Base-by-base conservation (phyloP, 2,888 invertebrate genomes). In the Idaea dimidiata region DNA sequence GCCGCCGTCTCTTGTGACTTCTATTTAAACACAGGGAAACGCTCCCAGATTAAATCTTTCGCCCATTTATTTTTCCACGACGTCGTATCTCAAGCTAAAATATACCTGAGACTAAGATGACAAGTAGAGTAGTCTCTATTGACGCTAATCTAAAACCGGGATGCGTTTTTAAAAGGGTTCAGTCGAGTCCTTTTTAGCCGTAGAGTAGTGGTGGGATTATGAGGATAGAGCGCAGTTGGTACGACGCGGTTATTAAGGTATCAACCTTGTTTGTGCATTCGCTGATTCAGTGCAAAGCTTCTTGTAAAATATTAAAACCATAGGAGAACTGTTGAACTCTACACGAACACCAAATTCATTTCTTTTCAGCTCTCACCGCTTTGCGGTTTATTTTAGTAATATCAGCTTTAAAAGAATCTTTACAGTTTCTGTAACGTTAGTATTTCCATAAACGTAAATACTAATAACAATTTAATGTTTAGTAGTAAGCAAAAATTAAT, bases 21-120 rank as follows among this genome's bases (percentile, higher is more conserved):
- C 86, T 89, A 85, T 91, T 90, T 91, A 90, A 90, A 90, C 83
- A 88, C 85, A 86, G 81, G 83, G 81, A 87, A 88, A 88, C 86
- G 84, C 81, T 89, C 84, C 83, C 83, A 86, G 89, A 90, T 91
- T 89, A 86, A 89, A 88, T 87, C 84, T 86, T 80, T 82, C 74
- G 78, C 77, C 79, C 88, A 84, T 86, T 89, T 89, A 89, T 87
- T 89, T 88, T 88, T 84, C 86, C 81, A 77, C 79, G 66, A 65
- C 71, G 79, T 83, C 82, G 83, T 79, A 82, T 79, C 72, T 79
- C 72, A 71, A 75, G 78, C 82, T 86, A 83, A 85, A 86, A 83
- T 83, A 84, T 79, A 81, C 82, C 79, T 73, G 73, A 79, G 80
- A 77, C 76, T 77, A 78, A 81, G 82, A 87, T 86, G 87, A 88